Evolutionary conservation across 1,140 invertebrate species (phyloP).

Genomic region (Pristionchus pacificus): DNA sequence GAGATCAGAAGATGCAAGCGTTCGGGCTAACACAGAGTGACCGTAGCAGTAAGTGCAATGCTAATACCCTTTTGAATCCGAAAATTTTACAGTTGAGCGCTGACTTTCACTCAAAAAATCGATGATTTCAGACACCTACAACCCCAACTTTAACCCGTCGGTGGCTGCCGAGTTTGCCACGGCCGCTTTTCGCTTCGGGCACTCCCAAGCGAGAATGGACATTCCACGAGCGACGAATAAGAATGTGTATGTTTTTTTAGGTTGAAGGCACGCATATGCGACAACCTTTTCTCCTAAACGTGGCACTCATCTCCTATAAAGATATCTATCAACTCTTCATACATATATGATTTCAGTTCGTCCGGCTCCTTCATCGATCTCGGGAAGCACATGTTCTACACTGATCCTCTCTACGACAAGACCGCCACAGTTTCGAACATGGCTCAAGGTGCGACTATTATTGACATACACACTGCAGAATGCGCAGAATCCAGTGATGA

Average conservation of each 20-base stretch:
- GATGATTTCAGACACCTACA: conserved; percentile 13
- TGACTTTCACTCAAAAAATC: too few species aligned
- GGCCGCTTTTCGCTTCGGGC: conserved; percentile 30
- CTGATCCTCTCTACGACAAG: conserved; percentile 23
- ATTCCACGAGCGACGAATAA: conserved; percentile 10
- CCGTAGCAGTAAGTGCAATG: too few species aligned
- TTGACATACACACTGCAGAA: too few species aligned
- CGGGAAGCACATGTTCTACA: conserved; percentile 28
- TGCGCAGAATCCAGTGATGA: too few species aligned
- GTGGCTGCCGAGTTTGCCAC: conserved; percentile 26
- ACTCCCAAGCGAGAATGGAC: conserved; percentile 24
- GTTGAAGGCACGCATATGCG: background rate
- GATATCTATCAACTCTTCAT: background rate
- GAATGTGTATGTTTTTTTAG: background rate
- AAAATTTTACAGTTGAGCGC: too few species aligned
- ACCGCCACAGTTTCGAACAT: background rate
- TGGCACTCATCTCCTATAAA: too few species aligned
- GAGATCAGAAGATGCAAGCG: conserved; percentile 10
- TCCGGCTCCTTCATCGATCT: conserved; percentile 2
- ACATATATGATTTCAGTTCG: too few species aligned
- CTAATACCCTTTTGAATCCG: too few species aligned
- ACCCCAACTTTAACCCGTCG: conserved; percentile 7
- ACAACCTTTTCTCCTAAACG: too few species aligned
- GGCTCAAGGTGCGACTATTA: background rate
- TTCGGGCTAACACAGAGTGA: too few species aligned